Conservation (phyloP, 1,140 invertebrate genomes). For the Zaprionus gabonicus region DNA sequence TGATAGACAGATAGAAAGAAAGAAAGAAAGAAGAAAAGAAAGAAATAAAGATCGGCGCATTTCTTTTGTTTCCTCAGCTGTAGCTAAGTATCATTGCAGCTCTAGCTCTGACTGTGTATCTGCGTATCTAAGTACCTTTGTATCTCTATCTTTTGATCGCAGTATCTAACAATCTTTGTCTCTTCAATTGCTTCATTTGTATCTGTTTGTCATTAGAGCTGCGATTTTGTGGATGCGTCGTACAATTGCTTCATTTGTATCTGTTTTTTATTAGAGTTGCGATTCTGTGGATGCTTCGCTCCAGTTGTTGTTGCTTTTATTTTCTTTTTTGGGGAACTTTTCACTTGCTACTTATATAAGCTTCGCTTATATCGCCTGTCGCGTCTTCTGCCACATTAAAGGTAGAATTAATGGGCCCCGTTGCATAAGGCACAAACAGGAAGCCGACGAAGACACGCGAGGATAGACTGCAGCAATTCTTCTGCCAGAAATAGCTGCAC, state of each 20-base stretch:
- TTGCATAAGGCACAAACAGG: neutral
- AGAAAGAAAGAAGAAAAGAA: neutral
- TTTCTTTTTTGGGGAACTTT: neutral
- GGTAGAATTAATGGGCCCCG: neutral
- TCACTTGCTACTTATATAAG: neutral
- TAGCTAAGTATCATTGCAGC: neutral
- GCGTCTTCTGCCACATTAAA: neutral
- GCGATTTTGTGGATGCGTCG: neutral
- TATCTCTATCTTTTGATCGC: neutral
- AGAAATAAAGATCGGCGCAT: neutral
- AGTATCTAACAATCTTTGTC: too few relatives aligned
- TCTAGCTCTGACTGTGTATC: neutral
- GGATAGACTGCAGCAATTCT: neutral
- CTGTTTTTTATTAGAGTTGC: slow-evolving; percentile 4
- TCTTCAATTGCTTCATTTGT: neutral
- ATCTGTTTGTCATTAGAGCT: slow-evolving; percentile 7
- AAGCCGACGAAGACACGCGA: neutral
- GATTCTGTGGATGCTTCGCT: neutral
- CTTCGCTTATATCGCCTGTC: neutral
- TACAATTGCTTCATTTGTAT: slow-evolving; percentile 1
- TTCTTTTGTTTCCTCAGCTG: slow-evolving; percentile 1
- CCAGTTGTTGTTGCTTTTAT: slow-evolving; percentile 18
- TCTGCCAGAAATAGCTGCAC: neutral
- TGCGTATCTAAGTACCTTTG: neutral
- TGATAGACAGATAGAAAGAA: slow-evolving; percentile 11